phyloP scores from a whole-genome alignment of 1,140 invertebrate genomes.

The Rhagoletis pomonella region DNA sequence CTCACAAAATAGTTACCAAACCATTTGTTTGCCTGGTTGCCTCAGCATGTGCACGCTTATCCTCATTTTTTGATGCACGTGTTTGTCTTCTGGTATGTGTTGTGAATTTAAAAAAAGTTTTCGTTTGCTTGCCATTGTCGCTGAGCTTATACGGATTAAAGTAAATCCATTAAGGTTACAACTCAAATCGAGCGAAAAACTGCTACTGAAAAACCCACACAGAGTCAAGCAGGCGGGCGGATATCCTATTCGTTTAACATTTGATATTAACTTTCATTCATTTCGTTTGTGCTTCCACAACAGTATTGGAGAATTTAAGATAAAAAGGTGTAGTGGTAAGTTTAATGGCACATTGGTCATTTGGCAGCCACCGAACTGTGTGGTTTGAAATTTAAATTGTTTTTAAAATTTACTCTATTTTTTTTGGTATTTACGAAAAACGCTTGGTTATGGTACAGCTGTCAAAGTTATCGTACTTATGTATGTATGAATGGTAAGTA shows the following conservation, averaged over 20 bases:
- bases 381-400: not conserved
- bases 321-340: not conserved
- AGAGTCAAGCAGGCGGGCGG: not conserved
- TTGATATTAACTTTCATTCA: conserved; percentile 17
- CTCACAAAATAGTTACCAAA: no score
- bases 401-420: not conserved
- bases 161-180: conserved; percentile 47
- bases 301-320: not conserved
- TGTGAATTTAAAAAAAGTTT: conserved; percentile 41
- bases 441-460: no score
- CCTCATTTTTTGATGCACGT: not conserved
- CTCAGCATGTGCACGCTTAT: no score
- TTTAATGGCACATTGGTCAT: conserved; percentile 4
- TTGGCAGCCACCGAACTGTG: conserved; percentile 26
- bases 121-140: conserved; percentile 28
- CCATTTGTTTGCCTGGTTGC: not conserved
- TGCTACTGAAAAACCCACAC: not conserved
- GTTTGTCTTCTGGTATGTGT: conserved; percentile 5
- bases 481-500: no score
- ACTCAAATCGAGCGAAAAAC: conserved; percentile 37
- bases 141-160: conserved; percentile 22
- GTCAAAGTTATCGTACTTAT: no score
- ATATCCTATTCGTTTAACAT: not conserved
- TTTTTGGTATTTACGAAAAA: not conserved
- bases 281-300: conserved; percentile 3